Percentiles rank a stretch among this genome's conserved stretches.
Evolutionary conservation across 2,888 invertebrate species (phyloP).

Genomic region (Meghimatium bilineatum): DNA sequence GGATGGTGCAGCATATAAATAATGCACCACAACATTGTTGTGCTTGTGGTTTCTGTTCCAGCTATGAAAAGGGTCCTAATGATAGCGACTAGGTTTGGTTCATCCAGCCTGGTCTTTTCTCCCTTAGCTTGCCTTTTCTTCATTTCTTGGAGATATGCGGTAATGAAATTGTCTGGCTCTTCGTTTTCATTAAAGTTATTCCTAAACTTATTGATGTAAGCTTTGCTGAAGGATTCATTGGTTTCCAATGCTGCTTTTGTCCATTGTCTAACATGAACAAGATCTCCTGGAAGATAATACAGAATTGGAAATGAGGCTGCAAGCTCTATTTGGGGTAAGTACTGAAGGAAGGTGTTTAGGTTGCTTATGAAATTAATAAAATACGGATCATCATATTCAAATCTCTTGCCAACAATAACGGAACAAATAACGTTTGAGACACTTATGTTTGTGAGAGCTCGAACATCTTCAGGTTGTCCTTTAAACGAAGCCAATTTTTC

Average conservation of each 20-base stretch:
- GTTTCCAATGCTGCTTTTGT: conserved; percentile 21
- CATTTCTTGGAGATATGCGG: conserved; percentile 54
- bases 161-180: conserved; percentile 56
- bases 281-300: conserved; percentile 55
- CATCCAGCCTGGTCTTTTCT: not conserved
- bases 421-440: conserved; percentile 48
- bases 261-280: conserved; percentile 47
- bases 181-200: conserved; percentile 44
- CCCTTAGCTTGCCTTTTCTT: not conserved
- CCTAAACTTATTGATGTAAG: conserved; percentile 50
- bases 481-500: conserved; percentile 13
- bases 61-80: conserved; percentile 36
- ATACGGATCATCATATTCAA: conserved; percentile 34
- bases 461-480: conserved; percentile 29
- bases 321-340: not conserved
- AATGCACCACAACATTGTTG: conserved; percentile 89
- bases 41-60: conserved; percentile 84
- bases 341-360: not conserved
- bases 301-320: conserved; percentile 30
- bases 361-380: not conserved
- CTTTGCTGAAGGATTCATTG: conserved; percentile 29
- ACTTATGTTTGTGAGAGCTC: conserved; percentile 14
- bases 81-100: conserved; percentile 33
- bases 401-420: conserved; percentile 40
- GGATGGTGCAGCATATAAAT: conserved; percentile 88